A percentile compares a stretch with the other conserved stretches of the same genome.
These are phyloP conservation scores for Sebastes nivosus DNA, from an alignment of 2,797 vertebrate genomes.

Conservation along the genomic window DNA sequence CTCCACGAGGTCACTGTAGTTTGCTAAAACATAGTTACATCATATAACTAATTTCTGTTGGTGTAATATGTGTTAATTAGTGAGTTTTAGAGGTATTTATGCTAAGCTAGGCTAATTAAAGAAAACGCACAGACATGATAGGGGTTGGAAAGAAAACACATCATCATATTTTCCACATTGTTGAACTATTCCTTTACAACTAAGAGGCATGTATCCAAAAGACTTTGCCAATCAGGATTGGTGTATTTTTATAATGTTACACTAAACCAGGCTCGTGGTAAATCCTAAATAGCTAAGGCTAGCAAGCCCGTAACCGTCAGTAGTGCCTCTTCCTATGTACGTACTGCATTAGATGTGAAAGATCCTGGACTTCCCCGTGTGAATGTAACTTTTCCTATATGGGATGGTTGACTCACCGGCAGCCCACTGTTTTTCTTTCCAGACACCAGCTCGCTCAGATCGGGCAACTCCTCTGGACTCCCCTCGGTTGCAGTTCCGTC, in stretches of 20 bases:
- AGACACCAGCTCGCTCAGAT: background rate
- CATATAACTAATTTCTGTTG: fast-evolving
- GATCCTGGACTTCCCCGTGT: background rate
- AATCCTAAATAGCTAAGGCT: background rate
- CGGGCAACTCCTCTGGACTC: background rate
- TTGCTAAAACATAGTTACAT: background rate
- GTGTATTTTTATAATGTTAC: background rate
- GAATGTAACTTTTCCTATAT: background rate
- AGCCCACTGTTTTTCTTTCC: background rate
- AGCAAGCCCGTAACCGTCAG: background rate
- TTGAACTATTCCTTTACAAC: background rate
- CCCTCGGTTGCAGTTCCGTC: too few relatives aligned
- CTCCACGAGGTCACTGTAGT: background rate
- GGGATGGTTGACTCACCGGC: background rate
- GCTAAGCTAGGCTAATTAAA: background rate
- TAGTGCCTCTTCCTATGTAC: background rate
- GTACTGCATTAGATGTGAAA: background rate
- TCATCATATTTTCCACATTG: background rate
- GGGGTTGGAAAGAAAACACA: background rate
- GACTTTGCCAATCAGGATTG: background rate
- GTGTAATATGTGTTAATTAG: too few relatives aligned
- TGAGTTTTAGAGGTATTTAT: background rate
- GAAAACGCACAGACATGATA: background rate
- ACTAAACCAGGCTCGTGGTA: too few relatives aligned
- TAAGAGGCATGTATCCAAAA: background rate